A percentile compares a stretch with the other conserved stretches of the same genome.
Evolutionary conservation across 2,113 vertebrate genomes (phyloP).

Genomic region (Dasyurus viverrinus): DNA sequence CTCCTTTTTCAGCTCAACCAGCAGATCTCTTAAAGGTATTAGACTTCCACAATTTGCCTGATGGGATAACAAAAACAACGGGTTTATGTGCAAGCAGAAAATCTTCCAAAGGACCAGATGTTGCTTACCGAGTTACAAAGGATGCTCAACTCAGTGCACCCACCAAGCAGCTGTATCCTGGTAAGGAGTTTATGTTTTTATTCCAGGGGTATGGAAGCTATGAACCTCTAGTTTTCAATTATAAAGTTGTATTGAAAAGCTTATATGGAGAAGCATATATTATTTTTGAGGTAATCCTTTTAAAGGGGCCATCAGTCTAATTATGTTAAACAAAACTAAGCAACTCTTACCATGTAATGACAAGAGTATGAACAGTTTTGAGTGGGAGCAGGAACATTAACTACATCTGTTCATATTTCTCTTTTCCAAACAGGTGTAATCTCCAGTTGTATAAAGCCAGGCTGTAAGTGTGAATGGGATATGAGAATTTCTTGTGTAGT

Average conservation of each 20-base stretch:
- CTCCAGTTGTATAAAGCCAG: rapidly evolving
- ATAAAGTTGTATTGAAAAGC: rapidly evolving
- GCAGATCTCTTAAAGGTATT: slow-evolving; percentile 97
- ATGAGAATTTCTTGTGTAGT: rapidly evolving
- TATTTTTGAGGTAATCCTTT: background rate
- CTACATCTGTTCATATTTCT: rapidly evolving
- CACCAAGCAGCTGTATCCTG: slow-evolving; percentile 94
- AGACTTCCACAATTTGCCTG: slow-evolving; percentile 97
- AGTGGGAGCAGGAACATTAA: rapidly evolving
- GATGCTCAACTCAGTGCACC: slow-evolving; percentile 96
- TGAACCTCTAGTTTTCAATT: rapidly evolving
- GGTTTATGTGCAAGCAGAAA: slow-evolving; percentile 92
- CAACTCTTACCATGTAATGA: rapidly evolving
- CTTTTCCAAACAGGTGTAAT: background rate
- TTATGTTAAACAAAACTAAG: rapidly evolving
- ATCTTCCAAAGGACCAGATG: slow-evolving; percentile 93
- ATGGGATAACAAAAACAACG: slow-evolving; percentile 93
- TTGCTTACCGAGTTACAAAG: slow-evolving; percentile 94
- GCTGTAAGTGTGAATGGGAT: rapidly evolving
- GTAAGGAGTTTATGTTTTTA: slow-evolving; percentile 76
- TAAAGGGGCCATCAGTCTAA: rapidly evolving
- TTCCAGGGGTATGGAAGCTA: rapidly evolving
- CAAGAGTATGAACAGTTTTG: too few species aligned
- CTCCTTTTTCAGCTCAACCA: slow-evolving; percentile 87
- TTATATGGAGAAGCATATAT: rapidly evolving